Evolutionary conservation across 1,140 invertebrate genomes (phyloP), one percentile per base, ranked within the genome.

Genomic region (Cydia splendana): DNA sequence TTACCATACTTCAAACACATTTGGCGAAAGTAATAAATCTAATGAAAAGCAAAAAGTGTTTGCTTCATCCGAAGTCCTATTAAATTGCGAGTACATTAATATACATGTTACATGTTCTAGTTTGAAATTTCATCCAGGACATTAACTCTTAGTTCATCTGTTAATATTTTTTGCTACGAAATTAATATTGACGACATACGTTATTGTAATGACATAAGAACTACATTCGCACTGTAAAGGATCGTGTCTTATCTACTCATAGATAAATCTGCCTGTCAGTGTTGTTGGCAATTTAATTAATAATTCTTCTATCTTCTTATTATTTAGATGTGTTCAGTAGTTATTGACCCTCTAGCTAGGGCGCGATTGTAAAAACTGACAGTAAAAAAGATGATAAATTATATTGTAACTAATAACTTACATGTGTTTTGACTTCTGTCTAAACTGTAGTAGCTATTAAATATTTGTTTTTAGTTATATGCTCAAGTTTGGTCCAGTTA

Each of bases 261-360:
- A 42, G 67, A 71, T 71, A 42, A 71, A 71, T 71, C 34, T 71
- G 34, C 45, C 67, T 71, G 67, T 71, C 67, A 71, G 38, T 42
- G 24, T 45, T 71, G 67, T 71, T 38, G 30, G 30, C 67, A 45
- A 71, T n/a, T 38, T 38, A 71, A 71, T 71, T 24, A 71, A 71
- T 71, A 71, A 71, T 20, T 24, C 28, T 30, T 20, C 13, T 65
- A 65, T 18, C 7, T 9, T 71, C n/a, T 2, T 42, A 62, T 24
- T 24, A 62, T 24, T 20, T 62, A 12, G 57, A 62, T 12, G 57
- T 24, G 0, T 24, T 24, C 57, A 24, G 57, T 62, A 62, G 57
- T 62, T 62, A 62, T 62, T 62, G 53, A 20, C 53, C 51, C 5
- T 53, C 51, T 10, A 62, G 18, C 53, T 24, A 62, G 53, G 53